phyloP scores from a whole-genome alignment of 2,113 vertebrate species.

The Gyps fulvus region DNA sequence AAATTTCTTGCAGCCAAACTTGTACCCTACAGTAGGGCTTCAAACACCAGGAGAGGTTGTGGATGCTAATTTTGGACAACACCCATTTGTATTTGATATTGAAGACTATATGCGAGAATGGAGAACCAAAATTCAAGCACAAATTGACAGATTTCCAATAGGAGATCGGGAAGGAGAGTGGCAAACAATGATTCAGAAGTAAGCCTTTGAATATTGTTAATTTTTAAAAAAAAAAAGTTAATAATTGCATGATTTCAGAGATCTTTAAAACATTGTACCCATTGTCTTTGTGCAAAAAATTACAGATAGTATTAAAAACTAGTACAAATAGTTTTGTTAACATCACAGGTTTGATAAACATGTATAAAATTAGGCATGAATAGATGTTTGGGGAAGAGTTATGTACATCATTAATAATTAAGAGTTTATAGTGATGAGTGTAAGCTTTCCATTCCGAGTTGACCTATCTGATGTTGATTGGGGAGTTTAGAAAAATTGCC shows the following conservation, averaged over 20 bases:
- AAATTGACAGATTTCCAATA: slow-evolving; percentile 92
- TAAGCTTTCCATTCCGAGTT: not conserved
- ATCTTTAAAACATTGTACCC: not conserved
- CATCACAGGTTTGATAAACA: not conserved
- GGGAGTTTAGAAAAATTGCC: not conserved
- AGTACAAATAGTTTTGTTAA: not conserved
- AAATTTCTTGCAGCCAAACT: slow-evolving; percentile 86
- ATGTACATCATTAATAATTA: not conserved
- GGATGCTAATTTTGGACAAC: slow-evolving; percentile 97
- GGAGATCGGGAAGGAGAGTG: slow-evolving; percentile 96
- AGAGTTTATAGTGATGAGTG: not conserved
- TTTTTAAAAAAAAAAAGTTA: not conserved
- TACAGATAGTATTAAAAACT: not conserved
- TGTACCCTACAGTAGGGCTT: slow-evolving; percentile 97
- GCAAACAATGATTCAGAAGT: slow-evolving; percentile 99
- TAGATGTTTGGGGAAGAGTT: not conserved
- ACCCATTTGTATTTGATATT: slow-evolving; percentile 97
- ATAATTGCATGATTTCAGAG: not conserved
- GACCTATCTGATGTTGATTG: too few species aligned
- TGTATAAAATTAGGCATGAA: not conserved
- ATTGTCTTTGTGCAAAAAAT: not conserved
- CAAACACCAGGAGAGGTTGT: slow-evolving; percentile 98
- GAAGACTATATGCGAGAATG: slow-evolving; percentile 98
- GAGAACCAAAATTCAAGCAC: slow-evolving; percentile 96
- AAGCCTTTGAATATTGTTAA: slow-evolving; percentile 48